Conservation (phyloP, 1,140 invertebrate species). For the Ips nitidus region DNA sequence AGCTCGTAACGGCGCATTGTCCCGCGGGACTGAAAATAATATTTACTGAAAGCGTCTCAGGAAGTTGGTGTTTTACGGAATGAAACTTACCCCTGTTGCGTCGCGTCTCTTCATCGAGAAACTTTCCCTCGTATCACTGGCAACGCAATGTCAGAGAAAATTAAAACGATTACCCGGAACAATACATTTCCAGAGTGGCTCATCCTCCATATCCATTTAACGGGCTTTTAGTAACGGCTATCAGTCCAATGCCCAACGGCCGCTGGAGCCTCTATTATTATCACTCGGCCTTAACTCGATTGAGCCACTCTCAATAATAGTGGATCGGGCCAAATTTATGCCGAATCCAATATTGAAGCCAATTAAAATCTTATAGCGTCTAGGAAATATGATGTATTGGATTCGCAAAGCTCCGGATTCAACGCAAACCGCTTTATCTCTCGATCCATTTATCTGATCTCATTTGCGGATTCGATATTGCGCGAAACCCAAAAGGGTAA, state of each 20-base stretch:
- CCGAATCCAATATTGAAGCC: constrained; percentile 20
- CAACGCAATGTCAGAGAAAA: no score
- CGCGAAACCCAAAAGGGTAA: no score
- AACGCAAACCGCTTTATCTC: constrained; percentile 22
- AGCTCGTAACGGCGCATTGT: neutral
- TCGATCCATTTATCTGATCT: constrained; percentile 12
- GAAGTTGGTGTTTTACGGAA: neutral
- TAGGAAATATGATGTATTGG: constrained; percentile 23
- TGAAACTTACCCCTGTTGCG: no score
- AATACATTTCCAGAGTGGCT: no score
- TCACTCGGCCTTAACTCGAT: constrained; percentile 24
- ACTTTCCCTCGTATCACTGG: no score
- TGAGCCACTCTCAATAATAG: constrained; percentile 12
- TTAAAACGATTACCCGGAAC: no score
- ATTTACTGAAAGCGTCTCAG: neutral
- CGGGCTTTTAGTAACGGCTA: no score
- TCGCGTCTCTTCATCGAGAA: no score
- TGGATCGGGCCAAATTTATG: constrained; percentile 16
- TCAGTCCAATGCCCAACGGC: no score
- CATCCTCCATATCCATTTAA: no score
- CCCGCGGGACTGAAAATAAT: neutral
- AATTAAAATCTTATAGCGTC: constrained; percentile 26
- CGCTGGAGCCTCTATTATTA: neutral
- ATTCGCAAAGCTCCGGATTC: constrained; percentile 7
- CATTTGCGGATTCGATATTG: neutral